A percentile compares a stretch with the other conserved stretches of the same genome.
These are phyloP conservation scores for Zonitis immaculata DNA, from an alignment of 2,888 invertebrate genomes.

Conservation along the genomic window DNA sequence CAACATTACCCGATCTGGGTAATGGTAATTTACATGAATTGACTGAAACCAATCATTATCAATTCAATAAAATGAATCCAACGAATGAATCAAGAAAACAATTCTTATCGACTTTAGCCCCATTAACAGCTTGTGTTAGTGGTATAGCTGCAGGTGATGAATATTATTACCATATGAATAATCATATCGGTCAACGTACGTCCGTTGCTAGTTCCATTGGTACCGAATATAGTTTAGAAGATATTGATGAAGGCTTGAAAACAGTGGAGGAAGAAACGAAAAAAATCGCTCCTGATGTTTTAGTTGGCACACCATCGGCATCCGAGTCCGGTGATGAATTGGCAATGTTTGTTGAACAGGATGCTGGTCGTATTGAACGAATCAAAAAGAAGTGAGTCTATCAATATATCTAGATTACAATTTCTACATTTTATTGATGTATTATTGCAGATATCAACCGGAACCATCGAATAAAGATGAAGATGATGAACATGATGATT, in stretches of 20 bases:
- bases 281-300: constrained; percentile 68
- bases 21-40: constrained; percentile 44
- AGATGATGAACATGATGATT: constrained; percentile 82
- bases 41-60: constrained; percentile 40
- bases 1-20: constrained; percentile 52
- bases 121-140: constrained; percentile 69
- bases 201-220: constrained; percentile 60
- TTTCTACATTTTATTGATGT: no score
- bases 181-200: constrained; percentile 54
- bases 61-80: constrained; percentile 46
- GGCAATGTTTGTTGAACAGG: constrained; percentile 79
- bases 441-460: constrained; percentile 54
- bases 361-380: constrained; percentile 76
- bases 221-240: constrained; percentile 65
- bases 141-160: constrained; percentile 54
- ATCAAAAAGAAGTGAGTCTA: constrained; percentile 63
- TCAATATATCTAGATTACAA: no score
- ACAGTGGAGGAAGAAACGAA: constrained; percentile 50
- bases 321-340: constrained; percentile 64
- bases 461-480: constrained; percentile 54
- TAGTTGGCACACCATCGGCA: constrained; percentile 65
- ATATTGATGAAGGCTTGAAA: constrained; percentile 58
- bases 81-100: constrained; percentile 65
- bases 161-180: constrained; percentile 55
- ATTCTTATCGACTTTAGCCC: constrained; percentile 73